phyloP scores from a whole-genome alignment of 92 coral and sea anemone genomes.

The Porites evermanni region DNA sequence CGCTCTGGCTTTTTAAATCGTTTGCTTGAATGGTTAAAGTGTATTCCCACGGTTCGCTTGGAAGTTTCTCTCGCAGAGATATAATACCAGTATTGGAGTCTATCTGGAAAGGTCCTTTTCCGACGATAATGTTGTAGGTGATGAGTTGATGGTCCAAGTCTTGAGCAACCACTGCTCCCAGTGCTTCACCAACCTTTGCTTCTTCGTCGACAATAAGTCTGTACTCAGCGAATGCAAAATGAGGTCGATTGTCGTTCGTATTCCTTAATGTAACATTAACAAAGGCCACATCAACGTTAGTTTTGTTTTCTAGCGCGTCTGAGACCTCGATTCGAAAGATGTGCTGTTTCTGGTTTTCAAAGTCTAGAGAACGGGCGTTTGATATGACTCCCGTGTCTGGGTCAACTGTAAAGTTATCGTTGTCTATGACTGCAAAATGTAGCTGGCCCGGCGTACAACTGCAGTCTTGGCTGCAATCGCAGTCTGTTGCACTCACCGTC shows the following conservation, averaged over 20 bases:
- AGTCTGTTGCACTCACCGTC: conserved; percentile 86
- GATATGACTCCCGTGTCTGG: conserved; percentile 79
- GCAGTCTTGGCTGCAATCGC: conserved; percentile 83
- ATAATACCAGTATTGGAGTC: conserved; percentile 65
- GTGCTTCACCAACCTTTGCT: conserved; percentile 62
- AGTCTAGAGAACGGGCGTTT: conserved; percentile 68
- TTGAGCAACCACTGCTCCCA: conserved; percentile 72
- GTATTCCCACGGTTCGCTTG: conserved; percentile 56
- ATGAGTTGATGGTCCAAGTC: conserved; percentile 67
- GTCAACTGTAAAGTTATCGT: conserved; percentile 62
- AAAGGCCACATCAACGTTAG: conserved; percentile 62
- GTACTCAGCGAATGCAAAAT: conserved; percentile 49
- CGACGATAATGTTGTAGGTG: conserved; percentile 57
- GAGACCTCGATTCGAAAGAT: conserved; percentile 63
- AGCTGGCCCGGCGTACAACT: conserved; percentile 73
- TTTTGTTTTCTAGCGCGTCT: conserved; percentile 35
- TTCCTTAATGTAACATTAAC: conserved; percentile 71
- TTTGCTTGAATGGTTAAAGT: conserved; percentile 73
- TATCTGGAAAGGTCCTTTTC: conserved; percentile 65
- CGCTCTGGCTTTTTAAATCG: conserved; percentile 46
- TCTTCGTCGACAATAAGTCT: conserved; percentile 69
- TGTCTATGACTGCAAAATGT: conserved; percentile 57
- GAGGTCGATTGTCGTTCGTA: conserved; percentile 81
- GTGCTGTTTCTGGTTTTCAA: conserved; percentile 53
- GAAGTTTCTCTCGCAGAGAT: conserved; percentile 42